These are phyloP conservation scores for Plecturocebus donacophilus DNA, from an alignment of 2,113 vertebrate species.

Conservation along the genomic window DNA sequence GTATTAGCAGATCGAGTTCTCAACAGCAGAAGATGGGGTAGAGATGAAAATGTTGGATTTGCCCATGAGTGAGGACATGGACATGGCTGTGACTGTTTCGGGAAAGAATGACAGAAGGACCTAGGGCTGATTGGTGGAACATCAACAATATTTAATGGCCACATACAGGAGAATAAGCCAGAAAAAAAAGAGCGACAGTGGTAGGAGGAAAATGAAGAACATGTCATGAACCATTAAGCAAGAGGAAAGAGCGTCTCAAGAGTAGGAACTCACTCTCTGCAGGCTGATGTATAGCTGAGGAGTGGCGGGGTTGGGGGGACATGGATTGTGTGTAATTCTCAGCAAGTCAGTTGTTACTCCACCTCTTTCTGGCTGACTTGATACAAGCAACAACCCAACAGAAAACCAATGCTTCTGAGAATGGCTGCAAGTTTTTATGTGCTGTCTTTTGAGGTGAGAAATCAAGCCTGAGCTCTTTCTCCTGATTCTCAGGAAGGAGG, in stretches of 20 bases:
- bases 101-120: no score
- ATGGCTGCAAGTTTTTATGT: neutral
- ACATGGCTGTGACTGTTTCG: no score
- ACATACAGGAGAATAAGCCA: no score
- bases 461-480: neutral
- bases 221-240: slow-evolving; percentile 40
- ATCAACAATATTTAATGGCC: no score
- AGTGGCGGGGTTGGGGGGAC: neutral
- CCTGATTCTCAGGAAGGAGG: neutral
- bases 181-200: neutral
- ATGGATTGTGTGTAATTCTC: neutral
- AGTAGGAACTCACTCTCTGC: neutral
- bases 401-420: slow-evolving; percentile 11
- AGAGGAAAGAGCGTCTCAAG: neutral
- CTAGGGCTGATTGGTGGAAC: no score
- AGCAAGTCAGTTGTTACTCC: slow-evolving; percentile 46
- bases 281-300: neutral
- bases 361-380: slow-evolving; percentile 27
- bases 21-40: no score
- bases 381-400: slow-evolving; percentile 19
- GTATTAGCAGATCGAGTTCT: no score
- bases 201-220: slow-evolving; percentile 22
- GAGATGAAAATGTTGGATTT: no score
- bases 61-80: no score
- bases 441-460: neutral